These are phyloP conservation scores for Amphiprion clarkii DNA, from an alignment of 2,797 vertebrate genomes.

Conservation along the genomic window DNA sequence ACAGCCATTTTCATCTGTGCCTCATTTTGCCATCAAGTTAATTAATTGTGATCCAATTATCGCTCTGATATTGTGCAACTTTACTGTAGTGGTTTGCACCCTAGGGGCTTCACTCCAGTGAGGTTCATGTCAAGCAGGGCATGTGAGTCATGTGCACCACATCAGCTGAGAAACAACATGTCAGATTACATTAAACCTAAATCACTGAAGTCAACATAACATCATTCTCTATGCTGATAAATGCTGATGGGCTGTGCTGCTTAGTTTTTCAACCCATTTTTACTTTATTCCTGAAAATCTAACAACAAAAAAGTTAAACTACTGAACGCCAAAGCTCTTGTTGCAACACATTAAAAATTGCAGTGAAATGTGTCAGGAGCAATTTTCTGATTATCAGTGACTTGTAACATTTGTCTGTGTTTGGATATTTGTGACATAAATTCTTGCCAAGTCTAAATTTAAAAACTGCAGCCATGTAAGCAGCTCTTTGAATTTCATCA, in stretches of 20 bases:
- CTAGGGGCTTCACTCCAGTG: background rate
- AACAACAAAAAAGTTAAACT: background rate
- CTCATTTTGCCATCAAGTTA: slow-evolving; percentile 43
- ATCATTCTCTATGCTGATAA: background rate
- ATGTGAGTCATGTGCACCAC: slow-evolving; percentile 13
- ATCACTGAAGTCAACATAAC: background rate
- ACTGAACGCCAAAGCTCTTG: background rate
- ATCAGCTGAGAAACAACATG: slow-evolving; percentile 34
- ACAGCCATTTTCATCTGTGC: slow-evolving; percentile 41
- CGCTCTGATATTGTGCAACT: slow-evolving; percentile 44
- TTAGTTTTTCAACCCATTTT: background rate
- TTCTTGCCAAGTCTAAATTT: too few species aligned
- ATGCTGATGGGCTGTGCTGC: slow-evolving; percentile 5
- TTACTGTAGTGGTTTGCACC: slow-evolving; percentile 25
- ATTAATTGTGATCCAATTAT: slow-evolving; percentile 57
- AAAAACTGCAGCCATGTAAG: too few species aligned
- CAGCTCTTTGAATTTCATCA: too few species aligned
- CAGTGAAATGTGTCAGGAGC: too few species aligned
- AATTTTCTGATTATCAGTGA: too few species aligned
- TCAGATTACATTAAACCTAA: slow-evolving; percentile 27
- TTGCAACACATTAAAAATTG: too few species aligned
- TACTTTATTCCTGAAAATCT: background rate
- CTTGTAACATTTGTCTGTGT: too few species aligned
- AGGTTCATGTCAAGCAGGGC: slow-evolving; percentile 23
- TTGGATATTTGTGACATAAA: too few species aligned